Base-by-base conservation (phyloP, 1,140 invertebrate species). In the Penaeus vannamei region DNA sequence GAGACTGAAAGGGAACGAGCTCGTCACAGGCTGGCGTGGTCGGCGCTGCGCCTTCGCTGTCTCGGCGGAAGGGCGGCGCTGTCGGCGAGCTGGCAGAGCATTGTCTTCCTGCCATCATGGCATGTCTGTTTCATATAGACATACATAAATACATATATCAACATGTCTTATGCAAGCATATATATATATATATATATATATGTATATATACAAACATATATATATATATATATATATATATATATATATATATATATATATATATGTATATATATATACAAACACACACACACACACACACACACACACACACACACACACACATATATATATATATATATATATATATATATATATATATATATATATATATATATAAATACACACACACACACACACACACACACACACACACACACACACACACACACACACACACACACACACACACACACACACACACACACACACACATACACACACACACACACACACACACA, bases 121-220 rank as follows among this genome's bases (percentile, higher is more conserved):
- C 36, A 42, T 42, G 36, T 42, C 36, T 42, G 3, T 42, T 7
- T 7, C 36, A 4, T 42, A 42, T 42, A 42, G 36, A 42, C 1
- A 42, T 42, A 42, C 36, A 2, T 42, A 42, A 42, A 4, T 42
- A 5, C 36, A 42, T 42, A 1, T 42, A 42, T n/a, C 62, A 64
- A 64, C 62, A 64, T n/a, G n/a, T n/a, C n/a, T 64, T 64, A 64
- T n/a, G 62, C 62, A n/a, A 64, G 62, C n/a, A 64, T 64, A 64
- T 64, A 64, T 64, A 64, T 64, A 64, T 64, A 64, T 64, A 64
- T 64, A 64, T 64, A 64, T 64, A 64, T 64, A 64, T 64, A 64
- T n/a, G n/a, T n/a, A n/a, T n/a, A n/a, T n/a, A n/a, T n/a, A n/a
- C n/a, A n/a, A n/a, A n/a, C n/a, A n/a, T 64, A 64, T 64, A 64